Conservation (phyloP, 30 jellyfish, hydroid and myxozoan species). For the Aurelia sp. region DNA sequence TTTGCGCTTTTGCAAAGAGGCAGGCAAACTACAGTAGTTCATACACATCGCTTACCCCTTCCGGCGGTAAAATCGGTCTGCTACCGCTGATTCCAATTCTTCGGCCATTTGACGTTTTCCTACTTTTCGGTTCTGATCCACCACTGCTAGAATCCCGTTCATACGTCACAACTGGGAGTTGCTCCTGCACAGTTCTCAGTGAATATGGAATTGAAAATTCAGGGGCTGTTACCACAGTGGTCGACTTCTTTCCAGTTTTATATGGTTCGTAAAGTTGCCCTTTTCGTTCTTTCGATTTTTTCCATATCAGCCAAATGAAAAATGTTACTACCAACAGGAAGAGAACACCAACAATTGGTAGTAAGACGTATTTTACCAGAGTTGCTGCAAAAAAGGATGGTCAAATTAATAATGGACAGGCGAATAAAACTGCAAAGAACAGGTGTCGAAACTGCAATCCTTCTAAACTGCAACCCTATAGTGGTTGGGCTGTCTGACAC, state of each 20-base stretch:
- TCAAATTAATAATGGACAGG: no score
- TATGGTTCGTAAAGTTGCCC: background rate
- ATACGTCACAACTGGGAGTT: constrained; percentile 7
- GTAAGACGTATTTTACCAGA: background rate
- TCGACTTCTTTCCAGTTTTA: background rate
- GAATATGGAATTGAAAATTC: constrained; percentile 18
- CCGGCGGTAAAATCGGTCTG: background rate
- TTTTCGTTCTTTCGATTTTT: background rate
- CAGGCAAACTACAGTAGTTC: no score
- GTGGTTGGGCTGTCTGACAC: no score
- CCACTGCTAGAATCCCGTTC: background rate
- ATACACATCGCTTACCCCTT: no score
- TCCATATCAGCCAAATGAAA: background rate
- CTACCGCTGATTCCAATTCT: background rate
- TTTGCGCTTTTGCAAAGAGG: no score
- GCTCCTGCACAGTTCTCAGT: constrained; percentile 8
- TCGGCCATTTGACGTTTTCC: background rate
- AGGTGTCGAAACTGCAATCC: no score
- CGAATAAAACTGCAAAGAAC: no score
- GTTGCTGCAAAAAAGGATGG: background rate
- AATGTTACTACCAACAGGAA: constrained; percentile 1
- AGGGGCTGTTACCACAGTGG: constrained; percentile 1
- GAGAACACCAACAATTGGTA: background rate
- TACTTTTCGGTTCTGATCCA: background rate
- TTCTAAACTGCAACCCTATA: no score